phyloP scores from a whole-genome alignment of 2,888 invertebrate species.

The Microplitis manilae region DNA sequence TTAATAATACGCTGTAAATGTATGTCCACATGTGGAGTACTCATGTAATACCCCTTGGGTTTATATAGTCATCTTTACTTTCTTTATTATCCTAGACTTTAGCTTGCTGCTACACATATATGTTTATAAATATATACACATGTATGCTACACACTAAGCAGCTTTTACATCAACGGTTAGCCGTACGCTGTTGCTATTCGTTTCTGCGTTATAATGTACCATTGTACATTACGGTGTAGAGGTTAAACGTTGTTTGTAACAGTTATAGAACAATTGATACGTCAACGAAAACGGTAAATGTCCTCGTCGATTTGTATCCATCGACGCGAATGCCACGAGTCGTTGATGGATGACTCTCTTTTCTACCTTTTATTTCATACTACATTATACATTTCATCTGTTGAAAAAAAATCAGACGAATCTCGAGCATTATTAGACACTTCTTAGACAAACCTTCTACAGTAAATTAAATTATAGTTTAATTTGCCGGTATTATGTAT shows the following conservation, averaged over 20 bases:
- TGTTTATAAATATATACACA: too few species aligned
- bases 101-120: too few species aligned
- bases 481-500: background rate
- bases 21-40: constrained; percentile 19
- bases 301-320: constrained; percentile 33
- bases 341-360: constrained; percentile 34
- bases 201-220: too few species aligned
- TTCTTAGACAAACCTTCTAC: too few species aligned
- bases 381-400: too few species aligned
- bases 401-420: too few species aligned
- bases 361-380: background rate
- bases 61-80: background rate
- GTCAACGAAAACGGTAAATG: constrained; percentile 35
- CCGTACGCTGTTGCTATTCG: background rate
- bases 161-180: background rate
- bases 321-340: constrained; percentile 19
- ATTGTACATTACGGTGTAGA: background rate
- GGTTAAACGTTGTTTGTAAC: background rate
- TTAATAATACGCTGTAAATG: constrained; percentile 8
- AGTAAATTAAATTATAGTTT: too few species aligned
- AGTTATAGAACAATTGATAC: constrained; percentile 23
- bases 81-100: background rate
- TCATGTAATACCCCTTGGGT: constrained; percentile 12
- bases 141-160: background rate
- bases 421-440: too few species aligned